These are phyloP conservation scores for Caenorhabditis drosophilae DNA, from an alignment of 2,888 invertebrate species.

Conservation along the genomic window DNA sequence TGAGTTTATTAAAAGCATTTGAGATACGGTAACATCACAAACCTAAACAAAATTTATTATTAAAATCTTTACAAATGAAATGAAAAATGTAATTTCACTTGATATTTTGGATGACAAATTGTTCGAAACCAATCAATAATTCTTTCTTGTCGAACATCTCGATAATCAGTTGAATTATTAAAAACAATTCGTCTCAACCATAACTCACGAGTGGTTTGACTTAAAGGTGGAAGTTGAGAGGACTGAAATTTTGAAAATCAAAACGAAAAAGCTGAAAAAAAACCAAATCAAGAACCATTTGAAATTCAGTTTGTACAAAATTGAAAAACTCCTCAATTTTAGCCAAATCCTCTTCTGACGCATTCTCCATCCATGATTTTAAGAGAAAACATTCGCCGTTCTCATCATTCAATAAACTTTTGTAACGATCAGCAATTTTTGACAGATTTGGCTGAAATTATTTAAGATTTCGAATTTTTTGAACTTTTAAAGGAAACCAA, in stretches of 20 bases:
- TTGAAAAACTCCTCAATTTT: neutral
- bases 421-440: conserved; percentile 20
- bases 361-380: conserved; percentile 6
- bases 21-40: conserved; percentile 19
- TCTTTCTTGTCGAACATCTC: conserved; percentile 26
- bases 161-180: conserved; percentile 21
- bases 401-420: conserved; percentile 11
- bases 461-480: neutral
- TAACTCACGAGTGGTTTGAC: conserved; percentile 7
- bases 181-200: conserved; percentile 32
- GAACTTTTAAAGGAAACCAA: neutral
- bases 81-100: neutral
- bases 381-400: conserved; percentile 10
- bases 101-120: conserved; percentile 25
- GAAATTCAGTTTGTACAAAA: conserved; percentile 24
- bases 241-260: conserved; percentile 10
- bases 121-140: conserved; percentile 34
- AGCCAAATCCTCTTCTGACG: neutral
- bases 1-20: conserved; percentile 34
- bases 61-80: neutral
- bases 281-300: conserved; percentile 7
- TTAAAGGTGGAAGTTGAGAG: conserved; percentile 14
- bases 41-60: conserved; percentile 13
- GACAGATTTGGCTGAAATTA: neutral
- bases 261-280: neutral